phyloP scores from a whole-genome alignment of 2,797 vertebrate species.

The Myotis planiceps region DNA sequence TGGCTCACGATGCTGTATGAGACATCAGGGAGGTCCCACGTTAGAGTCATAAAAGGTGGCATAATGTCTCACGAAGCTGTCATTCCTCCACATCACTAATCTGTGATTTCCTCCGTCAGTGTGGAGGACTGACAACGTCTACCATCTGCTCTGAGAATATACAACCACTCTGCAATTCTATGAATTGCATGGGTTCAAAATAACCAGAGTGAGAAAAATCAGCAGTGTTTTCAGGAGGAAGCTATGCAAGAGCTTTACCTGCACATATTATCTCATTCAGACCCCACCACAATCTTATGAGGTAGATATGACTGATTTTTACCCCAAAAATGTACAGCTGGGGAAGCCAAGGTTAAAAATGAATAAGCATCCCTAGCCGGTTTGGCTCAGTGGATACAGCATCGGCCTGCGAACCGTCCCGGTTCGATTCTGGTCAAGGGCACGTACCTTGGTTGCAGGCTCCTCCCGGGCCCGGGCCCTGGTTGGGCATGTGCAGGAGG shows the following conservation, averaged over 20 bases:
- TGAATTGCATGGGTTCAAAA: not conserved
- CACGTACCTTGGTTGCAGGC: no score
- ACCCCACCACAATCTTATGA: not conserved
- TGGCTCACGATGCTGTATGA: not conserved
- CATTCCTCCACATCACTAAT: not conserved
- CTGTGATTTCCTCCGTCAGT: not conserved
- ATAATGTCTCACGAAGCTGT: not conserved
- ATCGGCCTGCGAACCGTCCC: fast-evolving
- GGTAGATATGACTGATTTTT: not conserved
- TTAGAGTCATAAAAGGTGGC: not conserved
- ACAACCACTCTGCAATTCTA: not conserved
- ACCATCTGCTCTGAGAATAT: not conserved
- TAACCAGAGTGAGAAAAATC: not conserved
- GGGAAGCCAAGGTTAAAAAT: not conserved
- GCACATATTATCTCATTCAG: not conserved
- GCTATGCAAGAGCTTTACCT: not conserved
- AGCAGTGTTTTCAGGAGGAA: not conserved
- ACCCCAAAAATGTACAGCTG: not conserved
- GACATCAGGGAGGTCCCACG: not conserved
- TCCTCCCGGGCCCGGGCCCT: no score
- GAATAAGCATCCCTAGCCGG: not conserved
- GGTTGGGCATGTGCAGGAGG: no score
- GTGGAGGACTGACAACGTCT: not conserved
- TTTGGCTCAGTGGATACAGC: no score
- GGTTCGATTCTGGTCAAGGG: no score